A percentile compares a stretch with the other conserved stretches of the same genome.
Evolutionary conservation across 2,113 vertebrate genomes (phyloP).

Genomic region (Trinectes maculatus): DNA sequence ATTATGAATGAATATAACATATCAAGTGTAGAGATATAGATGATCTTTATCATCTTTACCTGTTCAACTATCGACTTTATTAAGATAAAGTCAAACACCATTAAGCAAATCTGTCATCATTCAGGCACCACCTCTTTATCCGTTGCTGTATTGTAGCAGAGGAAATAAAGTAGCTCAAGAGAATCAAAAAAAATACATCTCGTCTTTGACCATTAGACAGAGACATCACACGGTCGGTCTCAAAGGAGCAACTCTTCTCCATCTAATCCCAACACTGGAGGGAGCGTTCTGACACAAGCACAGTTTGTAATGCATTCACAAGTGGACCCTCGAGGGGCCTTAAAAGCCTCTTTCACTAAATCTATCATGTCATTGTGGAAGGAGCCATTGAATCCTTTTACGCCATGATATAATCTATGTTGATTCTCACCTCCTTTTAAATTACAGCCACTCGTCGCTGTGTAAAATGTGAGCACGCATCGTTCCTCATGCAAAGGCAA

Average conservation of each 20-base stretch:
- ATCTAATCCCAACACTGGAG: conserved; percentile 59
- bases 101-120: conserved; percentile 16
- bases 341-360: conserved; percentile 62
- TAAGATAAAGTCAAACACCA: too few species aligned
- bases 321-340: conserved; percentile 55
- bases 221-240: conserved; percentile 43
- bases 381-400: conserved; percentile 58
- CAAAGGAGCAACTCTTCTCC: conserved; percentile 63
- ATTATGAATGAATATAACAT: too few species aligned
- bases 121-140: conserved; percentile 39
- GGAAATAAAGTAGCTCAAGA: conserved; percentile 64
- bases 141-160: conserved; percentile 22
- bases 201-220: conserved; percentile 59
- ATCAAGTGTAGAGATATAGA: too few species aligned
- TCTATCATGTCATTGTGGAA: conserved; percentile 57
- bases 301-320: conserved; percentile 56
- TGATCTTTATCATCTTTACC: too few species aligned
- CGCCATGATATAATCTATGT: conserved; percentile 66
- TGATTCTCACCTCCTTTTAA: conserved; percentile 63
- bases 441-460: conserved; percentile 36
- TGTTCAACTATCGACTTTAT: too few species aligned
- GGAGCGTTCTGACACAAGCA: conserved; percentile 52
- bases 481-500: too few species aligned
- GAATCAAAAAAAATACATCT: conserved; percentile 71
- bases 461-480: conserved; percentile 9